Conservation (phyloP, 2,113 vertebrate genomes). For the Eulemur rufifrons region DNA sequence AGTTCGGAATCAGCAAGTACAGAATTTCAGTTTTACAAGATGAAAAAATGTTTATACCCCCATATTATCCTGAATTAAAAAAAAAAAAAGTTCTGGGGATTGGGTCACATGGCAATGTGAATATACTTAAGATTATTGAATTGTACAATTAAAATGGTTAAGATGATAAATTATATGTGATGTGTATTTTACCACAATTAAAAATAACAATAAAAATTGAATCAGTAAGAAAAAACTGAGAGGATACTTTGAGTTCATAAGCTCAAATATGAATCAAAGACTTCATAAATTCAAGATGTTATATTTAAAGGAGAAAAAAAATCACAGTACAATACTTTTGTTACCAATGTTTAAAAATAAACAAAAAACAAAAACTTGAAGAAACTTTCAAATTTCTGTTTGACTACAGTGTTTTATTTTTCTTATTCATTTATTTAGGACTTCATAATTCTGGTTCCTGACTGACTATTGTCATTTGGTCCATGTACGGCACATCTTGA, state of each 20-base stretch:
- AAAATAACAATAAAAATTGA: not conserved
- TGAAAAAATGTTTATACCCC: not conserved
- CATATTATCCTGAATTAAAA: too few species aligned
- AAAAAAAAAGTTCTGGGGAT: not conserved
- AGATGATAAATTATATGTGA: not conserved
- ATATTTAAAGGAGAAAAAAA: not conserved
- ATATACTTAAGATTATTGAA: not conserved
- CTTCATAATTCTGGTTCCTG: not conserved
- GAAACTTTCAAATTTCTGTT: not conserved
- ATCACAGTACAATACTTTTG: not conserved
- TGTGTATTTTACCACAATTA: not conserved
- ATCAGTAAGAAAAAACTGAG: not conserved
- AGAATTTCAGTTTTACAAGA: not conserved
- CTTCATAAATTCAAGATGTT: not conserved
- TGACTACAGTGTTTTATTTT: not conserved
- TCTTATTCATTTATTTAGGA: not conserved
- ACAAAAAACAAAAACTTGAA: not conserved
- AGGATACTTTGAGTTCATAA: not conserved
- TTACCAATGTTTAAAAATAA: not conserved
- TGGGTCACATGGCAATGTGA: not conserved
- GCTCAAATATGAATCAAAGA: not conserved
- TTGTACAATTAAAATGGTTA: not conserved
- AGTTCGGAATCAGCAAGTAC: not conserved
- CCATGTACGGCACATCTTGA: not conserved
- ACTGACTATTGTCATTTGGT: not conserved